Base-by-base conservation (phyloP, 2,797 vertebrate genomes). In the Neosalanx taihuensis region DNA sequence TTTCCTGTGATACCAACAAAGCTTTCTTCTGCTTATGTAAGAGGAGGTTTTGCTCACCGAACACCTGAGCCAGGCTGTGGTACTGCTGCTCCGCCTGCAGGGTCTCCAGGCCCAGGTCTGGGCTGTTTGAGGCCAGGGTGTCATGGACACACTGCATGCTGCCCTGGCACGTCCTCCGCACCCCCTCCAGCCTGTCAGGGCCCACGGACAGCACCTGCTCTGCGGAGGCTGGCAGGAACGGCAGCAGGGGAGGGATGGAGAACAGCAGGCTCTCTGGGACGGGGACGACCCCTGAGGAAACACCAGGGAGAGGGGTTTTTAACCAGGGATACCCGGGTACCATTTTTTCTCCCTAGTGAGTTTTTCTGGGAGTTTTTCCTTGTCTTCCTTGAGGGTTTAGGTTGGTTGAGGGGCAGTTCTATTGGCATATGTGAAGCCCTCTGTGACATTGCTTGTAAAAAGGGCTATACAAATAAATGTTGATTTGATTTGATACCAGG, bases 261-360 rank as follows among this genome's bases (percentile, higher is more conserved):
- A 86, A 80, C 80, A 95, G 75, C 74, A 95, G 85, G 76, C 90
- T 93, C 82, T 95, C 94, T 46, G 94, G 94, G 67, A 76, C 65
- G 10, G 93, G 93, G 15, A 93, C 93, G 13, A 92, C 81, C 94
- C 94, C 94, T 95, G 68, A 37, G 63, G 56, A 76, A 31, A 81
- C 10, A 80, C 41, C 2, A 46, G 41, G 41, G 41, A 13, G 7
- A 13, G 41, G 41, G 41, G 23, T 26, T 10, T 41, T 41, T 7
- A 41, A 7, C 9, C 41, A 46, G 41, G 41, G 41, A 46, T 46
- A 46, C 41, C 41, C 10, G 41, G 37, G 37, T 10, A 41, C n/a
- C n/a, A n/a, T n/a, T n/a, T n/a, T n/a, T n/a, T n/a, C n/a, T n/a
- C n/a, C n/a, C n/a, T n/a, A n/a, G n/a, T n/a, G n/a, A n/a, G n/a